Evolutionary conservation across 2,888 invertebrate species (phyloP).

Genomic region (Allygus modestus): DNA sequence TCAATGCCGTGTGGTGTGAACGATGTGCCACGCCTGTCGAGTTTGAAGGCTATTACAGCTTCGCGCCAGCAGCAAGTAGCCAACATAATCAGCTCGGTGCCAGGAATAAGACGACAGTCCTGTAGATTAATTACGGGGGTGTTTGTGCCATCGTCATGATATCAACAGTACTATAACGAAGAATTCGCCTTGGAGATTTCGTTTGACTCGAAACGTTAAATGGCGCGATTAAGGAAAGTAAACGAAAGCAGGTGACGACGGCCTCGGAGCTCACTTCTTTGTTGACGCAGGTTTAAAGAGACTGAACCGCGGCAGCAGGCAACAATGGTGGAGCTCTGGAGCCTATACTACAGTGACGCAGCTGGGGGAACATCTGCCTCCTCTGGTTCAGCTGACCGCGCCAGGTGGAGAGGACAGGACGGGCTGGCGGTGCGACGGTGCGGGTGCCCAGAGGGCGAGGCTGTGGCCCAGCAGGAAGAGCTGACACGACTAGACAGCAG

Average conservation of each 20-base stretch:
- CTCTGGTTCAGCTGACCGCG: background rate
- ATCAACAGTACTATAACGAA: too few species aligned
- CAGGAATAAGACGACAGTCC: background rate
- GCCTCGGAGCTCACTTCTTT: background rate
- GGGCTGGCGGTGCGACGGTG: background rate
- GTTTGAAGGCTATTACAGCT: background rate
- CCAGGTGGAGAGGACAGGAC: background rate
- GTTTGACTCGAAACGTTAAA: too few species aligned
- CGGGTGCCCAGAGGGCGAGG: background rate
- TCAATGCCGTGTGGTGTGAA: too few species aligned
- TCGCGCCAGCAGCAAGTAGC: background rate
- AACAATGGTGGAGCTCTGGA: background rate
- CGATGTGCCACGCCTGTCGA: too few species aligned
- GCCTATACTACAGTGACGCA: background rate
- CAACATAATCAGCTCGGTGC: background rate
- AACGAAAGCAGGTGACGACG: too few species aligned
- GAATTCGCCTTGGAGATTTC: too few species aligned
- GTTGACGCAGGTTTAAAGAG: background rate
- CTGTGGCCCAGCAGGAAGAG: background rate
- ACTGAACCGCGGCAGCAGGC: background rate
- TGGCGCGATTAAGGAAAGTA: too few species aligned
- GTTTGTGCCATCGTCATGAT: too few species aligned
- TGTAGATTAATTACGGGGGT: too few species aligned
- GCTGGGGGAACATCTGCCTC: conserved; percentile 12
- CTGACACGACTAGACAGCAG: background rate